Base-by-base conservation (phyloP, 92 coral and sea anemone species). In the Hydrozoanthus gracilis region DNA sequence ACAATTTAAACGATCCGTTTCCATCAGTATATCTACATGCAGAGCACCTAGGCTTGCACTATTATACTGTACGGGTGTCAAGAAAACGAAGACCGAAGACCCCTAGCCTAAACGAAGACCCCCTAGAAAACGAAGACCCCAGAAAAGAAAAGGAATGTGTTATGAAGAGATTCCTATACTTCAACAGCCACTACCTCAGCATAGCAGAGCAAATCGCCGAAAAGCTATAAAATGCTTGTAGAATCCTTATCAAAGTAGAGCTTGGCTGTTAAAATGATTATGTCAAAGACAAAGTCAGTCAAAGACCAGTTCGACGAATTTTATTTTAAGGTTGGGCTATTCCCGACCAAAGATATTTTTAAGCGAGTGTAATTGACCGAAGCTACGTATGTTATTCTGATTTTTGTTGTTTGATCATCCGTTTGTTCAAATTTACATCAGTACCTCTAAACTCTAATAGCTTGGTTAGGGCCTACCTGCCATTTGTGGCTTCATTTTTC, bases 321-420 rank as follows among this genome's bases (percentile, higher is more conserved):
- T 61, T 61, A 15, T 61, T 61, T 11, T 5, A 15, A 15, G 12
- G 12, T 10, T 61, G 67, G 67, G 67, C 18, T 61, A 11, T 61
- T 61, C 6, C 67, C n/a, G 67, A 61, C 67, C 39, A 61, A 61
- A 61, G 67, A 61, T 61, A 65, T 65, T 65, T 16, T 65, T n/a
- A 65, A 16, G 7, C 2, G 39, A 11, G n/a, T 8, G 14, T 4
- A 7, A 16, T 16, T 65, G 7, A 65, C 71, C 6, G 1, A 65
- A 65, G n/a, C 39, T n/a, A 44, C 6, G 7, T 44, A 65, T 5
- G 71, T 2, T 65, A 65, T 65, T 14, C 44, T 65, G 39, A 65
- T 65, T 65, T n/a, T 65, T 65, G 39, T 65, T 65, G 71, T 65
- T 65, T 65, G 39, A 65, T 14, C 71, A 65, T 65, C 8, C 27